These are phyloP conservation scores for Drosophila auraria DNA, from an alignment of 1,140 invertebrate genomes.

Conservation along the genomic window DNA sequence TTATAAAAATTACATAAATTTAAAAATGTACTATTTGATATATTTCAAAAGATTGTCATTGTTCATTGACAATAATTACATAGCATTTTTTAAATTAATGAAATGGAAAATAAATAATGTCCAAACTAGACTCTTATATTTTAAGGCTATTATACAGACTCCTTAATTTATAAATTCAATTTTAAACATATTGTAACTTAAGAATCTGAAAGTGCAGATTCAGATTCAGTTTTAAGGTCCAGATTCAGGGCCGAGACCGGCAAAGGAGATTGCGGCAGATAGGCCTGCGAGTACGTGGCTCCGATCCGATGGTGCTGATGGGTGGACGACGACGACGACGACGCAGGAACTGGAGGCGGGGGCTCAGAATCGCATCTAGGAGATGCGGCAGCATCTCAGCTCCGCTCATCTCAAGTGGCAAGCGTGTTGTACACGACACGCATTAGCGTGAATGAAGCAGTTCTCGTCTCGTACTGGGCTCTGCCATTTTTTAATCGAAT, in stretches of 20 bases:
- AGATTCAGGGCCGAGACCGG: slow-evolving; percentile 3
- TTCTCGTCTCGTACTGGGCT: slow-evolving; percentile 63
- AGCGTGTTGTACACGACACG: slow-evolving; percentile 83
- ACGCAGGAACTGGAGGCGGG: neutral
- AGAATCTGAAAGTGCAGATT: slow-evolving; percentile 17
- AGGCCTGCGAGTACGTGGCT: slow-evolving; percentile 60
- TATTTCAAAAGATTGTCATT: too few species aligned
- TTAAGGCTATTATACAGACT: too few species aligned
- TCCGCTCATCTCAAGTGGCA: slow-evolving; percentile 66
- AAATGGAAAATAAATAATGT: neutral
- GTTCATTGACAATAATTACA: rapidly evolving
- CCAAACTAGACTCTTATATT: neutral
- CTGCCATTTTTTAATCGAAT: slow-evolving; percentile 73
- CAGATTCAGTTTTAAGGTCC: slow-evolving; percentile 14
- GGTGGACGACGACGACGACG: slow-evolving; percentile 7
- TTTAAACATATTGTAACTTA: neutral
- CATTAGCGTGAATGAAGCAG: slow-evolving; percentile 84
- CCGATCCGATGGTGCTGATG: slow-evolving; percentile 44
- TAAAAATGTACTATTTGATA: too few species aligned
- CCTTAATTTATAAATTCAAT: too few species aligned
- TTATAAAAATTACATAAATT: too few species aligned
- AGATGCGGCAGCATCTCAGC: slow-evolving; percentile 33
- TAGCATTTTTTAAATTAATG: too few species aligned
- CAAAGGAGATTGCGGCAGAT: slow-evolving; percentile 61
- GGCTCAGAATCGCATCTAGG: slow-evolving; percentile 20